A percentile compares a stretch with the other conserved stretches of the same genome.
phyloP scores from a whole-genome alignment of 2,888 invertebrate genomes.

The Heliconius sara region DNA sequence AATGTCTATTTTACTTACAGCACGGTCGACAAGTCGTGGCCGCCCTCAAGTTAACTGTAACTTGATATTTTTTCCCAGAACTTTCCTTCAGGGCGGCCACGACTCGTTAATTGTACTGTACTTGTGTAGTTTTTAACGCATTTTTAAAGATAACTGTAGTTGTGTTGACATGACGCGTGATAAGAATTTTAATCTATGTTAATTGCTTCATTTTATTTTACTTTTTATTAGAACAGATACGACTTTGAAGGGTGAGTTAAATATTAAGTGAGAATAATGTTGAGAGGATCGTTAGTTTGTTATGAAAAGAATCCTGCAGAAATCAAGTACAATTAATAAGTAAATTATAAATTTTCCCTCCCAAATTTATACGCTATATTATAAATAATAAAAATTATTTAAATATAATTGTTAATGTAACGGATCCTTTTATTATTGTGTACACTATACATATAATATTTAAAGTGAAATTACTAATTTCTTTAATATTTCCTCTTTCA shows the following conservation, averaged over 20 bases:
- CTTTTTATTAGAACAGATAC: neutral
- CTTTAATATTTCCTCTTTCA: constrained; percentile 64
- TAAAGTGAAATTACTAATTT: neutral
- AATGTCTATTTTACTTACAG: constrained; percentile 28
- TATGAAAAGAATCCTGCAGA: no score
- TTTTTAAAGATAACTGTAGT: constrained; percentile 14
- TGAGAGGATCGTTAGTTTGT: no score
- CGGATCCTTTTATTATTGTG: no score
- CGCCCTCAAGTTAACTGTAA: neutral
- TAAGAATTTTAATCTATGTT: constrained; percentile 8
- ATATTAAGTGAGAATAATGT: no score
- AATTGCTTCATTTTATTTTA: constrained; percentile 1
- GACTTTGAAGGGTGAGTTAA: neutral
- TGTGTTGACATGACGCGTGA: constrained; percentile 13
- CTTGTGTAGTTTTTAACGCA: constrained; percentile 22
- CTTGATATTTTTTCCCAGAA: neutral
- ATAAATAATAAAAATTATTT: no score
- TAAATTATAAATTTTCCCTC: no score
- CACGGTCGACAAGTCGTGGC: neutral
- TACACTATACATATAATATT: no score
- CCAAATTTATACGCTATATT: no score
- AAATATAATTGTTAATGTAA: no score
- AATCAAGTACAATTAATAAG: no score
- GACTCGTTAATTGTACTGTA: neutral
- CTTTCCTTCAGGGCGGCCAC: neutral